phyloP scores from a whole-genome alignment of 2,888 invertebrate species.

The Electrophaes corylata region DNA sequence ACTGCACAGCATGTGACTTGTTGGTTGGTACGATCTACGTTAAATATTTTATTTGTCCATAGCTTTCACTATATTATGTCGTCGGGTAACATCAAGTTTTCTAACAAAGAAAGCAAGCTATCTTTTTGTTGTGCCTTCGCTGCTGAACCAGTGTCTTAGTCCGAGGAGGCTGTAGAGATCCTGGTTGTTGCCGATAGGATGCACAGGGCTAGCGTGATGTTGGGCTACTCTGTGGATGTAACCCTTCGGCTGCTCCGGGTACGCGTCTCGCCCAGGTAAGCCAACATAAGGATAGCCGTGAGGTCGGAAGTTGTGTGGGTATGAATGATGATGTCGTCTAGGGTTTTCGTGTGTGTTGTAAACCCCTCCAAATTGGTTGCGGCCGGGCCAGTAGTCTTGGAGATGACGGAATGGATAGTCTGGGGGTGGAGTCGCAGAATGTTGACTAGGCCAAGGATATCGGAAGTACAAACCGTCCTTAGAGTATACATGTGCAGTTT shows the following conservation, averaged over 20 bases:
- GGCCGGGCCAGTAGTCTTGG: conserved; percentile 78
- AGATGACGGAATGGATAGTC: conserved; percentile 75
- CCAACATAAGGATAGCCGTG: conserved; percentile 57
- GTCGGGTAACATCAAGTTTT: conserved; percentile 83
- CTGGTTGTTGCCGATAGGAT: conserved; percentile 63
- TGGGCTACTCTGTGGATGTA: conserved; percentile 62
- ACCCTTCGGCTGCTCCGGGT: conserved; percentile 60
- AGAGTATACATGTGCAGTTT: conserved; percentile 46
- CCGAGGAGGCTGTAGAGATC: conserved; percentile 77
- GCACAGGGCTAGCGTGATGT: conserved; percentile 58
- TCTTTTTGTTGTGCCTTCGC: conserved; percentile 77
- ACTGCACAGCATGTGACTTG: conserved; percentile 32
- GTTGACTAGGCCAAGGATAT: conserved; percentile 74
- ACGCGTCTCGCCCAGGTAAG: conserved; percentile 57
- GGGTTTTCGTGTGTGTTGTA: conserved; percentile 75
- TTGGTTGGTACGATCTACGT: conserved; percentile 36
- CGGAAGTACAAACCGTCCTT: conserved; percentile 65
- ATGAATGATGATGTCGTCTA: conserved; percentile 75
- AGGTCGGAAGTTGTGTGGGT: conserved; percentile 68
- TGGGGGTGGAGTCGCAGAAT: conserved; percentile 67
- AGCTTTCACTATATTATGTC: conserved; percentile 81
- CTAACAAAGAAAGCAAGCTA: conserved; percentile 65
- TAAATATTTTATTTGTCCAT: conserved; percentile 58
- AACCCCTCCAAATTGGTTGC: conserved; percentile 68
- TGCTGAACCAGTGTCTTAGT: conserved; percentile 78